These are phyloP conservation scores for Hucho hucho DNA, from an alignment of 2,113 vertebrate genomes.

Conservation along the genomic window DNA sequence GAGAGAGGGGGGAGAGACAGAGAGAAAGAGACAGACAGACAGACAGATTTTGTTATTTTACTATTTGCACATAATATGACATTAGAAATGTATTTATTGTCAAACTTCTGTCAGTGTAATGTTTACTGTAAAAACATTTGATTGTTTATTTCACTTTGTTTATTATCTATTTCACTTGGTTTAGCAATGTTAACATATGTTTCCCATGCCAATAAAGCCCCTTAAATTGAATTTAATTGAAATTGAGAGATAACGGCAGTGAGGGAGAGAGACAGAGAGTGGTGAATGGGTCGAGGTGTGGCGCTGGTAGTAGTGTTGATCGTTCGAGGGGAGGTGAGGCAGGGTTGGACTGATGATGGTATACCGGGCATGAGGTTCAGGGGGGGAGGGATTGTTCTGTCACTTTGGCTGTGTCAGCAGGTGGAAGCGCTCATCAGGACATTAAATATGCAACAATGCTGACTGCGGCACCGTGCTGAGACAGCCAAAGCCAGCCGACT, in stretches of 20 bases:
- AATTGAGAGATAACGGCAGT: no score
- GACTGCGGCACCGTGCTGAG: slow-evolving; percentile 91
- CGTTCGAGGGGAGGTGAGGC: slow-evolving; percentile 21
- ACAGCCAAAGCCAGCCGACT: slow-evolving; percentile 78
- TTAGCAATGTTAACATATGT: no score
- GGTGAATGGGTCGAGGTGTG: background rate
- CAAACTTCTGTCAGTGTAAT: no score
- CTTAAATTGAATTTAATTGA: no score
- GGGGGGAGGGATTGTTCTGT: slow-evolving; percentile 89
- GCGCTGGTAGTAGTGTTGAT: slow-evolving; percentile 43
- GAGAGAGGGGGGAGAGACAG: slow-evolving; percentile 18
- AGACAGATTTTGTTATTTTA: no score
- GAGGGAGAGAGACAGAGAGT: background rate
- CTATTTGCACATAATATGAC: no score
- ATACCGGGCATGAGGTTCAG: slow-evolving; percentile 68
- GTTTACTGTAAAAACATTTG: no score
- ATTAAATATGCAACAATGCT: slow-evolving; percentile 99
- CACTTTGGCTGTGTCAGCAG: slow-evolving; percentile 98
- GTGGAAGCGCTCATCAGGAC: slow-evolving; percentile 95
- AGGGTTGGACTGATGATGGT: slow-evolving; percentile 78
- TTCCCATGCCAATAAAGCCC: no score
- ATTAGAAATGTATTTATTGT: no score
- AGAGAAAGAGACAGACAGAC: no score
- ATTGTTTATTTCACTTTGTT: no score
- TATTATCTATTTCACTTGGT: no score